Percentiles rank a stretch among this genome's conserved stretches.
These are phyloP conservation scores for Drosophila kikkawai DNA, from an alignment of 1,140 invertebrate genomes.

Conservation along the genomic window DNA sequence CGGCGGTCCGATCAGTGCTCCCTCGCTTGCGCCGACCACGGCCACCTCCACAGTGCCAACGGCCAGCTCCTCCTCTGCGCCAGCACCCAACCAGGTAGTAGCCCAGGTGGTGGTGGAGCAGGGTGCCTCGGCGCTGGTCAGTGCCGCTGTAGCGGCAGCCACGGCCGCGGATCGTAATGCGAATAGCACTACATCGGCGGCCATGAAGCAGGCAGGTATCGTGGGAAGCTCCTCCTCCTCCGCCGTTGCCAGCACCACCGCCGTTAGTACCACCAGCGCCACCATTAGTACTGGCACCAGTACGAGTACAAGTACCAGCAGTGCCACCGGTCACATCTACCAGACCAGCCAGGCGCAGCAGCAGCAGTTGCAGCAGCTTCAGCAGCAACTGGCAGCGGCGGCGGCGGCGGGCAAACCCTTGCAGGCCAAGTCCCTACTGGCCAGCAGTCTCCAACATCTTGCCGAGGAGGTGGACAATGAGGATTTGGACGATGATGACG, in stretches of 20 bases:
- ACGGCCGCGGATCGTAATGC: constrained; percentile 63
- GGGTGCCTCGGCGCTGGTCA: constrained; percentile 54
- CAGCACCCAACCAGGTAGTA: constrained; percentile 38
- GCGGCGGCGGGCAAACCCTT: constrained; percentile 69
- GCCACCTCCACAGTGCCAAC: constrained; percentile 57
- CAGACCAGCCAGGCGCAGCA: constrained; percentile 76
- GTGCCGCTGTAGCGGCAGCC: constrained; percentile 68
- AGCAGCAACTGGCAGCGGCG: constrained; percentile 69
- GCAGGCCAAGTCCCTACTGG: constrained; percentile 73
- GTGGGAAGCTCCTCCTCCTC: neutral
- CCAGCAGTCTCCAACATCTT: constrained; percentile 77
- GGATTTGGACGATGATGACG: constrained; percentile 75
- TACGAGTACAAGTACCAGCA: constrained; percentile 42
- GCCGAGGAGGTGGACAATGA: constrained; percentile 82
- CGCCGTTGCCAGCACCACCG: neutral
- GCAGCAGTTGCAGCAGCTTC: constrained; percentile 72
- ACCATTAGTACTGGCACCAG: constrained; percentile 1
- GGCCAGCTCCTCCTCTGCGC: constrained; percentile 26
- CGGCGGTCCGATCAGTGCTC: constrained; percentile 73
- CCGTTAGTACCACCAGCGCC: constrained; percentile 5
- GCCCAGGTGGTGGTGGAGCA: constrained; percentile 35
- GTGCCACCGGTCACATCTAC: constrained; percentile 67
- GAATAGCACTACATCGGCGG: constrained; percentile 68
- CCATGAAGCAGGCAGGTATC: constrained; percentile 39
- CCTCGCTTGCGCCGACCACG: constrained; percentile 69